A percentile compares a stretch with the other conserved stretches of the same genome.
Evolutionary conservation across 2,113 vertebrate species (phyloP).

Genomic region (Rhizomys pruinosus): DNA sequence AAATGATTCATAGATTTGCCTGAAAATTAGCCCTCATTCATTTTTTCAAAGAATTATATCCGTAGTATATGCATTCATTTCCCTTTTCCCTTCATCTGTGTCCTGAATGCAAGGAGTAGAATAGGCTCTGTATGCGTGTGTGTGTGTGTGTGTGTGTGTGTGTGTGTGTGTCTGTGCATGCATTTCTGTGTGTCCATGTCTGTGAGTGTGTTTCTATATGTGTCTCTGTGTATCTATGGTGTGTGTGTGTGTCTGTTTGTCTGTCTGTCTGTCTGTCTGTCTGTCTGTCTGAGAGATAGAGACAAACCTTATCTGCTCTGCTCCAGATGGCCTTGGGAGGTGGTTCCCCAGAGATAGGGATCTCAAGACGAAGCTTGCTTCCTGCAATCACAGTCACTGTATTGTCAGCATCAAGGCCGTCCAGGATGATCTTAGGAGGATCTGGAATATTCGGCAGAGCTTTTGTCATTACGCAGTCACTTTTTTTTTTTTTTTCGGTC

Average conservation of each 20-base stretch:
- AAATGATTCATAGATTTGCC: neutral
- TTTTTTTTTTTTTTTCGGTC: no score
- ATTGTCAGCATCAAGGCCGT: constrained; percentile 93
- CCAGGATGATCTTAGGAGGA: constrained; percentile 94
- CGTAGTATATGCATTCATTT: neutral
- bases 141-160: neutral
- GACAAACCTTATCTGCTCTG: constrained; percentile 94
- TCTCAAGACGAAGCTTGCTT: constrained; percentile 96
- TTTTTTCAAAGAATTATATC: constrained; percentile 7
- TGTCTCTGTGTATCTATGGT: no score
- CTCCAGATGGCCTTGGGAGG: constrained; percentile 95
- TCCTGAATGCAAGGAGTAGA: neutral
- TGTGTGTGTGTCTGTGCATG: no score
- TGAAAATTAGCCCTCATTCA: neutral
- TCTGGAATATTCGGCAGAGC: constrained; percentile 86
- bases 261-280: no score
- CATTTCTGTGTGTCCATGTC: no score
- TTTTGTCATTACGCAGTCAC: constrained; percentile 21
- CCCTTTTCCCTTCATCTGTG: neutral
- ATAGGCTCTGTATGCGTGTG: no score
- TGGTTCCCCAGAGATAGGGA: constrained; percentile 95
- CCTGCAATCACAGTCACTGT: constrained; percentile 95
- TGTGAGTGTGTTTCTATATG: neutral
- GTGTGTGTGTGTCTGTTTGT: neutral
- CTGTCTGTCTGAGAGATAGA: neutral